Evolutionary conservation across 2,797 vertebrate genomes (phyloP), one percentile per base, ranked within the genome.

Genomic region (Holocentrus rufus): DNA sequence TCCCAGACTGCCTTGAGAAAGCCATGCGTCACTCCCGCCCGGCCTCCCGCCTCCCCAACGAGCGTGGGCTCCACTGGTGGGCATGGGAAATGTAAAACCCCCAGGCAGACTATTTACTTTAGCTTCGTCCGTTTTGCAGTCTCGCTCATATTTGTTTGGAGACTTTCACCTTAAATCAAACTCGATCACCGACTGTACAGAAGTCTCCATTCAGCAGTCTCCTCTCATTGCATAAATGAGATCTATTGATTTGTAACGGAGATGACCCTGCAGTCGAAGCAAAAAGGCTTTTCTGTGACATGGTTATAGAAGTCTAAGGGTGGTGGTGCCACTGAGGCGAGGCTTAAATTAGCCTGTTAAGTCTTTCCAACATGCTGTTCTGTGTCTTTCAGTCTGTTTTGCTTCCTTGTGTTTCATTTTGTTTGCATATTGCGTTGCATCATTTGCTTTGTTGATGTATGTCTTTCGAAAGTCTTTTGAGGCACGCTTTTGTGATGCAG

Each of bases 51-150:
- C 87, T 79, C 76, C 74, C 15, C 58, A 30, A 5, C 56, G n/a
- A 58, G 54, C 31, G 39, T 55, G 67, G 13, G 39, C 59, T 69
- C 58, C 58, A 74, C 64, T 75, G 70, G 63, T 86, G 73, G 71
- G 59, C 86, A 90, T 93, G 93, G 87, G 90, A 93, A 94, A 88
- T 52, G 39, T 72, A 63, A 74, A 76, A 71, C 18, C 11, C 64
- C n/a, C 50, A 36, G 44, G 20, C 74, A 54, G 55, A 71, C 36
- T 27, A 81, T 79, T 81, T 63, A 53, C 71, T 66, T 56, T 1
- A 74, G 27, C 17, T 58, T 69, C 7, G 7, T 59, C 20, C 65
- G 18, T 60, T 67, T 49, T 60, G 23, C 4, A 15, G 20, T n/a
- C 10, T 59, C 18, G 72, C 46, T 79, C 31, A 67, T 61, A 46